Percentiles rank a stretch among this genome's conserved stretches.
Evolutionary conservation across 2,797 vertebrate species (phyloP).

Genomic region (Phoeniculus purpureus): DNA sequence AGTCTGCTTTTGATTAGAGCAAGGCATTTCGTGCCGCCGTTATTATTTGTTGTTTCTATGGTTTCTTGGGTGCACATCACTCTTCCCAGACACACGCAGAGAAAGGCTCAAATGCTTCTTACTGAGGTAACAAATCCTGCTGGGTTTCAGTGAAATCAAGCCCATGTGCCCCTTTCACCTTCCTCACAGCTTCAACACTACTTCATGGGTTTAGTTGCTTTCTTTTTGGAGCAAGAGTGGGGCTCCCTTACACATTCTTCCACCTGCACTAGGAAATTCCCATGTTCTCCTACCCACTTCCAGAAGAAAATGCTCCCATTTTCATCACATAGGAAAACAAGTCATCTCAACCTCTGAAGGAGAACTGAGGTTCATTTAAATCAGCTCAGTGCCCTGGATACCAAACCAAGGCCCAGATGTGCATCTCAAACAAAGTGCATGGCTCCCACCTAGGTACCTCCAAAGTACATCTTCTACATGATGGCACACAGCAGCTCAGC

Average conservation of each 20-base stretch:
- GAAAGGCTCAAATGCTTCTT: background rate
- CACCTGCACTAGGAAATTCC: rapidly evolving
- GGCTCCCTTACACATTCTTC: background rate
- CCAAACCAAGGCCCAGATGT: background rate
- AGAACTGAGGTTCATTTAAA: background rate
- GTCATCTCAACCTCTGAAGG: background rate
- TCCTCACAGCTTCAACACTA: rapidly evolving
- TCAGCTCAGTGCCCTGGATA: rapidly evolving
- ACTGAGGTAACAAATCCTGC: background rate
- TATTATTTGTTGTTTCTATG: constrained; percentile 58
- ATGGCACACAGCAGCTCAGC: rapidly evolving
- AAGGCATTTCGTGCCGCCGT: background rate
- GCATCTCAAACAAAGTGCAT: background rate
- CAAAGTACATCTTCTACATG: rapidly evolving
- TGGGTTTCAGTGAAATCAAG: background rate
- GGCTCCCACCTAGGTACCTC: background rate
- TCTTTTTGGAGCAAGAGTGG: background rate
- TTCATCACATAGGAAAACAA: background rate
- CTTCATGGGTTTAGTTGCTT: background rate
- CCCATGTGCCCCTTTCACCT: background rate
- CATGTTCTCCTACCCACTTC: background rate
- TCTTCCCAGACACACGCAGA: background rate
- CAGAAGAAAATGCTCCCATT: background rate
- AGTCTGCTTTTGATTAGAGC: constrained; percentile 62
- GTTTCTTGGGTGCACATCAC: background rate